These are phyloP conservation scores for Tetrapedia diversipes DNA, from an alignment of 2,888 invertebrate species.

Conservation along the genomic window DNA sequence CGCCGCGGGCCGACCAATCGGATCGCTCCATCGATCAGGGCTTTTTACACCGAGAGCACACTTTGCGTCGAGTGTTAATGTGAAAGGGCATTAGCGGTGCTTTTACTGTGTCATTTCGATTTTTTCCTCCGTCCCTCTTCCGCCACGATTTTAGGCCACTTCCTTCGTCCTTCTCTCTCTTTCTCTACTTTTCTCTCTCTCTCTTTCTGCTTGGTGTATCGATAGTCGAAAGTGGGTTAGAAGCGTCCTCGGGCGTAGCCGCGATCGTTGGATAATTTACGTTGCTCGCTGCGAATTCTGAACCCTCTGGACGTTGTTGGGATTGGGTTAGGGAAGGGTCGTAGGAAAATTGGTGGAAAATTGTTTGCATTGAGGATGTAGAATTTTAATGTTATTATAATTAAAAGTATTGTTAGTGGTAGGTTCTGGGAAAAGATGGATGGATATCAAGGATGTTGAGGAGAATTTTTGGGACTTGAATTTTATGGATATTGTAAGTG, in stretches of 20 bases:
- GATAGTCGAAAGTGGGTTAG: conserved; percentile 68
- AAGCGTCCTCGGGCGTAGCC: conserved; percentile 42
- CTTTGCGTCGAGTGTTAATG: conserved; percentile 82
- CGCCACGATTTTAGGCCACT: conserved; percentile 29
- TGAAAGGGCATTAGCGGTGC: conserved; percentile 81
- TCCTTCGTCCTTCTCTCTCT: conserved; percentile 31
- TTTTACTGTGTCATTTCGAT: conserved; percentile 78
- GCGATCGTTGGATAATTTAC: conserved; percentile 24
- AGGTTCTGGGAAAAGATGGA: too few relatives aligned
- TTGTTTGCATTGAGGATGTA: too few relatives aligned
- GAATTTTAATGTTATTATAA: too few relatives aligned
- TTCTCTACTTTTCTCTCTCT: conserved; percentile 32
- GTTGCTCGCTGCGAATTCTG: background rate
- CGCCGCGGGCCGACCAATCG: conserved; percentile 72
- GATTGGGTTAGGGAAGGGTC: too few relatives aligned
- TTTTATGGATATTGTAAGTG: too few relatives aligned
- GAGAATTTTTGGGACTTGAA: too few relatives aligned
- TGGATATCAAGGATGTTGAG: too few relatives aligned
- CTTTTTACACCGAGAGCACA: conserved; percentile 79
- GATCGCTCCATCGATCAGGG: conserved; percentile 78
- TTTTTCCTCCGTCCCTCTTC: conserved; percentile 53
- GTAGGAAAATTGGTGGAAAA: too few relatives aligned
- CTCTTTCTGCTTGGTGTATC: conserved; percentile 25
- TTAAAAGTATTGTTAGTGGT: too few relatives aligned
- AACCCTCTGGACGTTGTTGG: background rate